Conservation (phyloP, 2,888 invertebrate genomes). For the Antheraea yamamai region DNA sequence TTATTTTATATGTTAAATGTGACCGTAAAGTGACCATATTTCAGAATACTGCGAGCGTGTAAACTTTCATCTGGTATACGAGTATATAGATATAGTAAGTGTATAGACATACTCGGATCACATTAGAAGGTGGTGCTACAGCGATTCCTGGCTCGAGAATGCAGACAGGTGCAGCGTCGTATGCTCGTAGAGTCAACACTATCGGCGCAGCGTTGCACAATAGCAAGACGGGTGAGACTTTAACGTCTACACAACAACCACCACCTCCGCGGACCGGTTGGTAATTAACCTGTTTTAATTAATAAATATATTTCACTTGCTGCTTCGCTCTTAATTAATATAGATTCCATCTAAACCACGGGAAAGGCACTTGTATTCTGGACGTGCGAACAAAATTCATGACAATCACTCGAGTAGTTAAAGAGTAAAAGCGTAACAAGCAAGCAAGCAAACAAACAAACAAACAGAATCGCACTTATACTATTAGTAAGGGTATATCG, state of each 20-base stretch:
- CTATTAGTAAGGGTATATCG: too few species aligned
- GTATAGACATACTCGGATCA: slow-evolving; percentile 47
- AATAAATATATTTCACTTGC: neutral
- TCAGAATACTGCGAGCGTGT: too few species aligned
- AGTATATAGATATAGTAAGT: neutral
- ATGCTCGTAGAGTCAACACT: slow-evolving; percentile 60
- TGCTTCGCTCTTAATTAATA: neutral
- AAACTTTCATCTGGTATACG: too few species aligned
- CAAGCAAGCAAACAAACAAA: too few species aligned
- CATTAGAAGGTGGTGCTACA: slow-evolving; percentile 54
- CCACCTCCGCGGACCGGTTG: slow-evolving; percentile 60
- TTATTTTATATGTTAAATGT: too few species aligned
- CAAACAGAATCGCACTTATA: too few species aligned
- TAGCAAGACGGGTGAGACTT: slow-evolving; percentile 56
- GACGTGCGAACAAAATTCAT: too few species aligned
- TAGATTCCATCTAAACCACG: too few species aligned
- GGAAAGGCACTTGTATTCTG: too few species aligned
- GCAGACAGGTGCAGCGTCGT: slow-evolving; percentile 69
- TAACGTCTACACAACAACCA: slow-evolving; percentile 62
- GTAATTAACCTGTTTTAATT: slow-evolving; percentile 55
- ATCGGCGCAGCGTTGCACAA: slow-evolving; percentile 65
- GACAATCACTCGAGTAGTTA: too few species aligned
- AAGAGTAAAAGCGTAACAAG: too few species aligned
- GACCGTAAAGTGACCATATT: too few species aligned
- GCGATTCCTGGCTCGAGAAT: slow-evolving; percentile 59